A percentile compares a stretch with the other conserved stretches of the same genome.
Conservation (phyloP, 2,113 vertebrate genomes). For the Phasianus colchicus region DNA sequence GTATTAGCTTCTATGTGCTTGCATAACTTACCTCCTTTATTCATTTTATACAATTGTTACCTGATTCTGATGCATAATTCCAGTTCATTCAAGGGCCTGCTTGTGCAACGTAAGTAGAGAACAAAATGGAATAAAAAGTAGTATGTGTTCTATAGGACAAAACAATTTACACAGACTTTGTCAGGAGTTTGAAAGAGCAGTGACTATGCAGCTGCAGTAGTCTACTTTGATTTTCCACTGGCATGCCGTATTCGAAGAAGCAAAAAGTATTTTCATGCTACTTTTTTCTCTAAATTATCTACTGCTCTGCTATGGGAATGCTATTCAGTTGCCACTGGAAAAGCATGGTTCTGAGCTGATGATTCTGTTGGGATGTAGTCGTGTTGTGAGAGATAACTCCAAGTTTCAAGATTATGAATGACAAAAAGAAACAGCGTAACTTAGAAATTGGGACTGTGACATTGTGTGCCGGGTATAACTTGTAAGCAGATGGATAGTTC, state of each 20-base stretch:
- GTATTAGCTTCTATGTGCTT: accelerated
- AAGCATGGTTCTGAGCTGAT: not conserved
- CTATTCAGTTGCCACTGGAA: not conserved
- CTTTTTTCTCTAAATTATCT: not conserved
- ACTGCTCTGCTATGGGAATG: not conserved
- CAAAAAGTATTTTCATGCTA: not conserved
- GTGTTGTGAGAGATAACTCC: not conserved
- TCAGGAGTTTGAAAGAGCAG: too few relatives aligned
- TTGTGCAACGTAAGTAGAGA: not conserved
- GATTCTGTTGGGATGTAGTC: not conserved
- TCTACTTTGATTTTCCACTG: not conserved
- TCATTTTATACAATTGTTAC: not conserved
- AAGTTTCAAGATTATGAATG: not conserved
- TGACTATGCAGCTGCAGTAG: not conserved
- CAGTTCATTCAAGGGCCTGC: not conserved
- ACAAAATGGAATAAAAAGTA: not conserved
- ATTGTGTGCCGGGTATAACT: not conserved
- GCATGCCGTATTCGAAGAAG: not conserved
- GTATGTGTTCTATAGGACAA: not conserved
- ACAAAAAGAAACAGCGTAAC: not conserved
- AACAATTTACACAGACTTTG: not conserved
- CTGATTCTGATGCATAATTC: not conserved
- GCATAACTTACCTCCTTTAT: not conserved
- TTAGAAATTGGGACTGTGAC: not conserved
- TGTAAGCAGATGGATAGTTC: not conserved